Percentiles rank a stretch among this genome's conserved stretches.
These are phyloP conservation scores for Drosophila acutilabella DNA, from an alignment of 2,888 invertebrate species.

Conservation along the genomic window DNA sequence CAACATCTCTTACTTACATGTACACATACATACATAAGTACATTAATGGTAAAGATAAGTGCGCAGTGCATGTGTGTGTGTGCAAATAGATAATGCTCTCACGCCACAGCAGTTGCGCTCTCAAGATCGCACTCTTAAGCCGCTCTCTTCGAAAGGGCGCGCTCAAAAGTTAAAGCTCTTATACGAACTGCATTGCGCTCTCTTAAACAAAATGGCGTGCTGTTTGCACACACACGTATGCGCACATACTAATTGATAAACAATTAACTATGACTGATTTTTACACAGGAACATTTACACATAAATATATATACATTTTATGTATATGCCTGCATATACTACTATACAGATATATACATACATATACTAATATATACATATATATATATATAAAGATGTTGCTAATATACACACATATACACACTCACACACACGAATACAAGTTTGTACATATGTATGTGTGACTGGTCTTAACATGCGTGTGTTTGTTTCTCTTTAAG, in stretches of 20 bases:
- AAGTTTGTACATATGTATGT: slow-evolving; percentile 17
- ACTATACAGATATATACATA: slow-evolving; percentile 33
- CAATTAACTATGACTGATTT: slow-evolving; percentile 81
- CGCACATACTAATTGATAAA: slow-evolving; percentile 54
- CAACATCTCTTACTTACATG: slow-evolving; percentile 16
- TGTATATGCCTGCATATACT: slow-evolving; percentile 47
- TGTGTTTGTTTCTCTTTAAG: slow-evolving; percentile 38
- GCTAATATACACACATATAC: slow-evolving; percentile 49
- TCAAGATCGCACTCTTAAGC: slow-evolving; percentile 2
- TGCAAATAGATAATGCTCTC: background rate
- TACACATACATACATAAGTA: slow-evolving; percentile 22
- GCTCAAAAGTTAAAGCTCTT: background rate
- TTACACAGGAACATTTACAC: slow-evolving; percentile 77
- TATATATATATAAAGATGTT: slow-evolving; percentile 60
- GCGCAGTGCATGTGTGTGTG: slow-evolving; percentile 27
- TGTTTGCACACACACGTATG: slow-evolving; percentile 7
- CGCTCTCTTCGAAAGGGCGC: background rate
- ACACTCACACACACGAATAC: slow-evolving; percentile 12
- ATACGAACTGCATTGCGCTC: background rate
- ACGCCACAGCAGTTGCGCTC: background rate
- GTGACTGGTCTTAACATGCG: slow-evolving; percentile 14
- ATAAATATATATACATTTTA: slow-evolving; percentile 60
- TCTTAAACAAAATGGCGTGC: slow-evolving; percentile 1
- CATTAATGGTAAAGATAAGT: slow-evolving; percentile 22
- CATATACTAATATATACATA: slow-evolving; percentile 34